Evolutionary conservation across 2,797 vertebrate species (phyloP), one percentile per base, ranked within the genome.

Genomic region (Lagodon rhomboides): DNA sequence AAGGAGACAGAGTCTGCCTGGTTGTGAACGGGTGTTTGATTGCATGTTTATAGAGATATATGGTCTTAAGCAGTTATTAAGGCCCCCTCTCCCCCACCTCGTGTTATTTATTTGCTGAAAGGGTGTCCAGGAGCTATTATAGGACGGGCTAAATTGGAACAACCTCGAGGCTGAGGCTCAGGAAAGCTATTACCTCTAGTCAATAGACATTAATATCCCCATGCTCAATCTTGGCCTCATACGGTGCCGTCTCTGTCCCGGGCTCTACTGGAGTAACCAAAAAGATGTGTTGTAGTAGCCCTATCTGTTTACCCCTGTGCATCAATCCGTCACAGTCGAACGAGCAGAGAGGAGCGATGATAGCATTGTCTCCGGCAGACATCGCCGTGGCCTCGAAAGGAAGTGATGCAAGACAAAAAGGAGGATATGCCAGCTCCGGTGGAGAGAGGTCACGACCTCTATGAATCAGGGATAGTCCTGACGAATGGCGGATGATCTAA

Each of bases 141-240:
- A 80, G 88, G 87, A 83, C 71, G 20, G 80, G 73, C 89, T 90
- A 88, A 93, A 91, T 90, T 86, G 87, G 87, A 91, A 89, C 89
- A 86, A 90, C 86, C 92, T 88, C 81, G 15, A 89, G 90, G 88
- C 88, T 75, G 80, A 86, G 87, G 41, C 87, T 85, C 77, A 60
- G 89, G 78, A 87, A 91, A 92, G 92, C 91, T 87, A 93, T 93
- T 93, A 93, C 89, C 88, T 85, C 85, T 77, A 87, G 92, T 94
- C 92, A 92, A 93, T 92, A 94, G 91, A 87, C 92, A 93, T 92
- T 93, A 93, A 91, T 92, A 92, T 89, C 88, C 81, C 75, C 64
- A 41, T 38, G 73, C 64, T 91, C 90, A 87, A 78, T 91, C 91
- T 87, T 76, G 69, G 90, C 84, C 85, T 88, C 72, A 82, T 87